A percentile compares a stretch with the other conserved stretches of the same genome.
These are phyloP conservation scores for Thripadectes ignobilis DNA, from an alignment of 2,797 vertebrate genomes.

Conservation along the genomic window DNA sequence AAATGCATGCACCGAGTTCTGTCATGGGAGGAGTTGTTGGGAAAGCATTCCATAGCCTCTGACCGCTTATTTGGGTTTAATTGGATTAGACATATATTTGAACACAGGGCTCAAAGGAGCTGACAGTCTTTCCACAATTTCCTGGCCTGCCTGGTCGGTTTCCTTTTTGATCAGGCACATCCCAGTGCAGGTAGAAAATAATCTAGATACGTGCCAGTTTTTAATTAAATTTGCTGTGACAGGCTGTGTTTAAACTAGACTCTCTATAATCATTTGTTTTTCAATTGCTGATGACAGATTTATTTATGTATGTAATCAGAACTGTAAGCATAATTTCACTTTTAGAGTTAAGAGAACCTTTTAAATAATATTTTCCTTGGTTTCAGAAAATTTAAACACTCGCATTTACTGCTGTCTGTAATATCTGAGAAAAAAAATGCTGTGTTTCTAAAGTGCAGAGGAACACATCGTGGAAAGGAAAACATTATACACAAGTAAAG, in stretches of 20 bases:
- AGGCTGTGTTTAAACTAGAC: conserved; percentile 39
- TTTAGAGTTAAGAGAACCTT: background rate
- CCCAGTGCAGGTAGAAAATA: conserved; percentile 23
- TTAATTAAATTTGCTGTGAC: conserved; percentile 27
- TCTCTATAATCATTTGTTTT: conserved; percentile 39
- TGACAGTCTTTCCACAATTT: background rate
- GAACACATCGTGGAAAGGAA: background rate
- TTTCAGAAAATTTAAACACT: conserved; percentile 16
- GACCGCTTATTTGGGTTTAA: background rate
- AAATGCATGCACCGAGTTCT: background rate
- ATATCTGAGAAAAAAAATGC: background rate
- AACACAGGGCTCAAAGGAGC: background rate
- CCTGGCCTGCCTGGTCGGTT: background rate
- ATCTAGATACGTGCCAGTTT: background rate
- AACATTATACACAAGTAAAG: background rate
- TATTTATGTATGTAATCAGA: conserved; percentile 39
- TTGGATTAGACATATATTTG: background rate
- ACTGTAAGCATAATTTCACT: conserved; percentile 7
- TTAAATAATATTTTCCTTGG: background rate
- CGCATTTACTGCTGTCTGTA: background rate
- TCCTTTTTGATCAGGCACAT: conserved; percentile 14
- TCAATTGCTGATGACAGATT: conserved; percentile 35
- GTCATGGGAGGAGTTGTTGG: background rate
- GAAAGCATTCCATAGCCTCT: background rate
- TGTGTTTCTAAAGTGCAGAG: background rate